Evolutionary conservation across 2,113 vertebrate species (phyloP), one percentile per base, ranked within the genome.

Genomic region (Chaetodon trifascialis): DNA sequence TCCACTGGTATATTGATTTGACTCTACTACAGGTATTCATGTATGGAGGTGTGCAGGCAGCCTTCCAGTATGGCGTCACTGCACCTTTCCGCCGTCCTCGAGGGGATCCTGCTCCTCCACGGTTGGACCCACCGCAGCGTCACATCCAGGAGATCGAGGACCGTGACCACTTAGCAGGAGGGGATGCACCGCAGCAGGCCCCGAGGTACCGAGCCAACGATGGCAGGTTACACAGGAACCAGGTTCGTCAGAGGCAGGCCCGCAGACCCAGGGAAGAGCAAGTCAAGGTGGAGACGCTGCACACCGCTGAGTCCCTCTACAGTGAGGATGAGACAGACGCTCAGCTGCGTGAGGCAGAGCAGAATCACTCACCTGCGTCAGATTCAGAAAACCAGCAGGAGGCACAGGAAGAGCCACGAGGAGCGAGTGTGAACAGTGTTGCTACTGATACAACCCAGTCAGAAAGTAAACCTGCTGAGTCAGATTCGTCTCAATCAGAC

Each of bases 11-110:
- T 72, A 15, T 79, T 10, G 12, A 10, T 83, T 51, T 55, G 14
- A 74, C 40, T 75, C 30, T 17, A 75, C 34, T 55, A 14, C 80
- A 95, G 95, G 83, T 94, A 0, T 86, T 81, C 54, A 52, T 90
- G 46, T 95, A 94, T 68, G 90, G 79, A 64, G 23, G 86, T 54
- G 91, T 94, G 64, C 90, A 94, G 17, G 91, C 92, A 67, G 92
- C 82, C 54, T 93, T 96, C 71, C 88, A 86, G 30, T 76, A 95
- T 59, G 94, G 90, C 40, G 79, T 95, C 42, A 51, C 73, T 19
- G 82, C 92, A 15, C 93, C 91, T 49, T 79, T 93, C 12, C 87
- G 81, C 4, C 56, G 84, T 1, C 77, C 73, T 11, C 90, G 62
- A 47, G 73, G 30, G 19, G 91, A 93, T 75, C 93, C 85, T 7